Evolutionary conservation across 1,140 invertebrate species (phyloP), one percentile per base, ranked within the genome.

Genomic region (Choristoneura fumiferana): DNA sequence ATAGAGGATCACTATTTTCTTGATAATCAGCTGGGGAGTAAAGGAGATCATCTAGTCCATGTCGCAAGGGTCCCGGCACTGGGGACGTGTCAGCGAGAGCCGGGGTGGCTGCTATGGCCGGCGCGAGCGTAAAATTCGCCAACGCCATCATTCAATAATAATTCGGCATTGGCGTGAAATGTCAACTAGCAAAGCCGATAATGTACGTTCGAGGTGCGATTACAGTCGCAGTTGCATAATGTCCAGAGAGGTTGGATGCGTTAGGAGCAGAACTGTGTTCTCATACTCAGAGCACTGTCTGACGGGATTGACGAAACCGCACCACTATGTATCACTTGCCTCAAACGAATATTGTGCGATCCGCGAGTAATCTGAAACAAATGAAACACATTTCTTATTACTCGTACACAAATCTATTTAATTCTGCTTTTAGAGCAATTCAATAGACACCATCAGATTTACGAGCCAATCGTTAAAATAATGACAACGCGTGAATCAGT

Each of bases 91-190:
- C 63, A 18, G 62, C 58, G 22, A 86, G 64, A 18, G 76, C 69
- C 18, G 80, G 79, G 29, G 76, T 76, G 40, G 82, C 81, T 43
- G 70, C 79, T 10, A 65, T 65, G 18, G 71, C 69, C 53, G 68
- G 58, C 43, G 79, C 68, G 59, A 81, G 73, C 57, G 82, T 81
- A 62, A 81, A 86, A 63, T 88, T 88, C 53, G 73, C 73, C 63
- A 88, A 66, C 67, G 85, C 85, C 85, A 88, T 88, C 63, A 74
- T 65, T 88, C 63, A 74, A 65, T 71, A 77, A 66, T 64, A 61
- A 63, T 67, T 73, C 66, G 67, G 71, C 78, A 84, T 83, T 76
- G 71, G 74, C 43, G 65, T 61, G 58, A 72, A 84, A 81, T 81
- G 75, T 82, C 73, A 78, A 81, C 68, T 73, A 53, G 53, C 66